These are phyloP conservation scores for Magallana gigas DNA, from an alignment of 1,140 invertebrate species.

Conservation along the genomic window DNA sequence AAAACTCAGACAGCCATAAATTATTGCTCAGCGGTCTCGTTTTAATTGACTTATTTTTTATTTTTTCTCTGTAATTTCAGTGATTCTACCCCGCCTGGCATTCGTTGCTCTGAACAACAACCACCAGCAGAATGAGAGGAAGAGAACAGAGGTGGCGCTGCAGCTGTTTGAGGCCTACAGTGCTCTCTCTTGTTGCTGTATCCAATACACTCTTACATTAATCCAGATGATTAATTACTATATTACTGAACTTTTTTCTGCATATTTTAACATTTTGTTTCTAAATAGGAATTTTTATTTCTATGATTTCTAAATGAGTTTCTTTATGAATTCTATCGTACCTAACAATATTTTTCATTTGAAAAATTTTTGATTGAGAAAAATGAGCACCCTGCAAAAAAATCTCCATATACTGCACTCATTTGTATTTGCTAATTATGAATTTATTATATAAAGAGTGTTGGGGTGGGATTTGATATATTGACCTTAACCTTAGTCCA, in stretches of 20 bases:
- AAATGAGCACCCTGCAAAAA: too few species aligned
- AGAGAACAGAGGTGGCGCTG: conserved; percentile 82
- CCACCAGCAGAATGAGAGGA: conserved; percentile 81
- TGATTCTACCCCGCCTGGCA: conserved; percentile 84
- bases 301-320: too few species aligned
- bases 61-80: conserved; percentile 78
- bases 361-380: too few species aligned
- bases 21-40: neutral
- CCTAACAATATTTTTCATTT: too few species aligned
- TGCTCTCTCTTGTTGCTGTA: conserved; percentile 84
- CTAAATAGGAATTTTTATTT: too few species aligned
- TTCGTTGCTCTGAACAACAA: conserved; percentile 82
- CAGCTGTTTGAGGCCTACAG: conserved; percentile 86
- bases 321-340: too few species aligned
- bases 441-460: too few species aligned
- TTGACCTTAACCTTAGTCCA: conserved; percentile 66
- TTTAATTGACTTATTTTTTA: conserved; percentile 33
- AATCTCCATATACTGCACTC: too few species aligned
- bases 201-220: conserved; percentile 71
- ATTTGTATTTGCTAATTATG: too few species aligned
- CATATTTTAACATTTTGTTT: too few species aligned
- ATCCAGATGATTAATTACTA: neutral
- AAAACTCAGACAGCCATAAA: neutral
- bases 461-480: neutral
- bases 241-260: neutral